phyloP scores from a whole-genome alignment of 2,888 invertebrate species.

The Conistra vaccinii region DNA sequence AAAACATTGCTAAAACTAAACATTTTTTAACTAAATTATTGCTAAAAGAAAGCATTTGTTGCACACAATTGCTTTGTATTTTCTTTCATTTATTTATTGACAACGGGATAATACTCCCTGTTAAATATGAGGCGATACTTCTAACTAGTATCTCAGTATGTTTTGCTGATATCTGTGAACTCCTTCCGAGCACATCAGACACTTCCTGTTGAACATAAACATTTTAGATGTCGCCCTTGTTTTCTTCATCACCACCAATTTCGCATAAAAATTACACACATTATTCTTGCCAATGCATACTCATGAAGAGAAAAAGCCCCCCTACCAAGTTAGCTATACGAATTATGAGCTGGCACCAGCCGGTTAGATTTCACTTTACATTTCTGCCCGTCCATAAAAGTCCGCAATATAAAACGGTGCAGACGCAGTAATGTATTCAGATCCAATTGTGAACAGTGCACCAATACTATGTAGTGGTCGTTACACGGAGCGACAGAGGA shows the following conservation, averaged over 20 bases:
- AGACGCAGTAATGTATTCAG: constrained; percentile 76
- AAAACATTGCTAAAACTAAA: constrained; percentile 3
- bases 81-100: neutral
- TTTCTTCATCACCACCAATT: constrained; percentile 13
- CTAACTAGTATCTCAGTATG: neutral
- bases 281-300: constrained; percentile 42
- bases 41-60: neutral
- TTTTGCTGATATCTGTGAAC: neutral
- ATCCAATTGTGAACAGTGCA: constrained; percentile 74
- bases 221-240: neutral
- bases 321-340: constrained; percentile 51
- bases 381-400: constrained; percentile 67
- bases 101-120: neutral
- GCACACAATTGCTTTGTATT: constrained; percentile 2
- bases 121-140: neutral
- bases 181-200: neutral
- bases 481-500: constrained; percentile 62
- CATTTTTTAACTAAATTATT: constrained; percentile 3
- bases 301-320: constrained; percentile 46
- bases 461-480: constrained; percentile 68
- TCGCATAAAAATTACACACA: constrained; percentile 23
- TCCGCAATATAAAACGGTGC: constrained; percentile 71
- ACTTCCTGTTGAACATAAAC: neutral
- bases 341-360: constrained; percentile 66
- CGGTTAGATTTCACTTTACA: constrained; percentile 70